These are phyloP conservation scores for Synanthedon tipuliformis DNA, from an alignment of 2,888 invertebrate species.

Conservation along the genomic window DNA sequence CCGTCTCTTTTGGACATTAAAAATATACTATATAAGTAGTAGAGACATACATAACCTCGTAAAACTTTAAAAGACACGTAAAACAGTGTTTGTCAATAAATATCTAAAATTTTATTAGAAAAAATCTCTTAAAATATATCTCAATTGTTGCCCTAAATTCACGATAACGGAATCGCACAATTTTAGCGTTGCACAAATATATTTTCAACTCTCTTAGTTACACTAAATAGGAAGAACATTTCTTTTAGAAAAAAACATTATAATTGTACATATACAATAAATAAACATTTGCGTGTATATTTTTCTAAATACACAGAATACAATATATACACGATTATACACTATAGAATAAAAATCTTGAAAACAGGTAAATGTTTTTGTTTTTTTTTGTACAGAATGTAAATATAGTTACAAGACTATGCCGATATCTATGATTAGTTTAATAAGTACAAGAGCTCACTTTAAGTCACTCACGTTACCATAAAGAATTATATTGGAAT, in stretches of 20 bases:
- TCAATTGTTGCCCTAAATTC: constrained; percentile 46
- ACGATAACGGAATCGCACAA: constrained; percentile 26
- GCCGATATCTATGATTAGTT: constrained; percentile 13
- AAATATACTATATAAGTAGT: constrained; percentile 31
- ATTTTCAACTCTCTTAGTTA: constrained; percentile 42
- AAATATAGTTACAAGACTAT: constrained; percentile 18
- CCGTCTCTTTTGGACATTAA: constrained; percentile 13
- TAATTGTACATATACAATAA: constrained; percentile 59
- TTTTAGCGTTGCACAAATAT: constrained; percentile 55
- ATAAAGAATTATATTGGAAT: constrained; percentile 45
- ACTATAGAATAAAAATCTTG: constrained; percentile 7
- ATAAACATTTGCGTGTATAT: constrained; percentile 20
- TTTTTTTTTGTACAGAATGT: constrained; percentile 34
- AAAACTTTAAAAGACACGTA: constrained; percentile 56
- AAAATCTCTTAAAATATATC: constrained; percentile 69
- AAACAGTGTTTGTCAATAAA: constrained; percentile 42
- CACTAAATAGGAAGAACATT: constrained; percentile 62
- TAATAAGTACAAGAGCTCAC: constrained; percentile 65
- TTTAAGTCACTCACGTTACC: constrained; percentile 62
- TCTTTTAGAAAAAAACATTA: constrained; percentile 46
- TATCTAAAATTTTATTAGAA: constrained; percentile 57
- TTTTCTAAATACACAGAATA: constrained; percentile 17
- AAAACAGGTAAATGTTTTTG: constrained; percentile 7
- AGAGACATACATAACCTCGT: constrained; percentile 47
- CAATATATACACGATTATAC: constrained; percentile 1